A percentile compares a stretch with the other conserved stretches of the same genome.
Conservation (phyloP, 2,888 invertebrate genomes). For the Spodoptera exigua region DNA sequence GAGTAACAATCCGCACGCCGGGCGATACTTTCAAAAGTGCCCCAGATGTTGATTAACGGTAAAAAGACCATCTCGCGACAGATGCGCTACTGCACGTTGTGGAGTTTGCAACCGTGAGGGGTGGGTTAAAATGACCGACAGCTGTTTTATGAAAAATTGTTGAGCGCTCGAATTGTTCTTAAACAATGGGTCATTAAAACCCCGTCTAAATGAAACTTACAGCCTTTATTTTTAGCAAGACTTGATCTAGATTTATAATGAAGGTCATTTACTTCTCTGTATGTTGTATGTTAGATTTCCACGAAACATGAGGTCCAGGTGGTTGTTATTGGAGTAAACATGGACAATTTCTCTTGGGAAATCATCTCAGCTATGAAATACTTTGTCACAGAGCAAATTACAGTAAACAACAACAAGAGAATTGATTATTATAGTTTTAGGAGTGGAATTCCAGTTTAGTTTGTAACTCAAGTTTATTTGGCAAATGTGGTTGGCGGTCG, state of each 20-base stretch:
- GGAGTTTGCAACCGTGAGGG: slow-evolving; percentile 59
- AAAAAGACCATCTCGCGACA: slow-evolving; percentile 81
- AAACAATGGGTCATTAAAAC: slow-evolving; percentile 12
- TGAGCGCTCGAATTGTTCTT: slow-evolving; percentile 5
- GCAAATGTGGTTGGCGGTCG: not conserved
- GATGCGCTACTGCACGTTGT: slow-evolving; percentile 76
- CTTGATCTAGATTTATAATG: slow-evolving; percentile 16
- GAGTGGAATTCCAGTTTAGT: slow-evolving; percentile 1
- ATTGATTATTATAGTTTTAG: not conserved
- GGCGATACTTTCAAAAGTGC: slow-evolving; percentile 87
- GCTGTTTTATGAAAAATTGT: slow-evolving; percentile 29
- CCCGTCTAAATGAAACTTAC: slow-evolving; percentile 9
- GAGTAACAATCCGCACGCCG: slow-evolving; percentile 57
- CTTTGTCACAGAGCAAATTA: slow-evolving; percentile 19
- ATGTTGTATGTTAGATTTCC: slow-evolving; percentile 21
- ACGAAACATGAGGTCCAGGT: slow-evolving; percentile 21
- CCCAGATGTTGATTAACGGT: slow-evolving; percentile 88
- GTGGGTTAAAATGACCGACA: slow-evolving; percentile 37
- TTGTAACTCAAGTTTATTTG: not conserved
- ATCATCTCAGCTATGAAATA: slow-evolving; percentile 32
- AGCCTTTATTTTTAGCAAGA: too few species aligned
- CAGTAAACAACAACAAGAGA: slow-evolving; percentile 3
- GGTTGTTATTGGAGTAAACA: slow-evolving; percentile 25
- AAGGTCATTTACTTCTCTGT: slow-evolving; percentile 24
- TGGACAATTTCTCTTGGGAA: slow-evolving; percentile 35